A percentile compares a stretch with the other conserved stretches of the same genome.
phyloP scores from a whole-genome alignment of 2,797 vertebrate species.

The Hydrophis major region DNA sequence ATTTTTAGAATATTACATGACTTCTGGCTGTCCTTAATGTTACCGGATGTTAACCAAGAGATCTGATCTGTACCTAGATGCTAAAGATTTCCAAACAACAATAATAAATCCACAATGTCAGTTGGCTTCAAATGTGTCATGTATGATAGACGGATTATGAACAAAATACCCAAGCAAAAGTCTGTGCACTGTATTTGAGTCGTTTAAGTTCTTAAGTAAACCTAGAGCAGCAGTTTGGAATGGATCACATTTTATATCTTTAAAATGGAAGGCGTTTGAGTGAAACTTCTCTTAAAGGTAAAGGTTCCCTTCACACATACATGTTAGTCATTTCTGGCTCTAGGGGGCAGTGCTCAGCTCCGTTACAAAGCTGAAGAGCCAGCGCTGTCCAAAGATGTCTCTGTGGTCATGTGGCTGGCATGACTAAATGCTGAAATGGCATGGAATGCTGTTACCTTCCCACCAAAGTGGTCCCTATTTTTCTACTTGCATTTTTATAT shows the following conservation, averaged over 20 bases:
- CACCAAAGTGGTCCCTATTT: too few species aligned
- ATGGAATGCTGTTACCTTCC: too few species aligned
- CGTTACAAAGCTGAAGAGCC: too few species aligned
- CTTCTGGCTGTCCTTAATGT: not conserved
- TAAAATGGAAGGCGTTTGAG: not conserved
- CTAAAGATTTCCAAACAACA: not conserved
- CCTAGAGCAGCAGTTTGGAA: not conserved
- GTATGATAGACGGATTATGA: not conserved
- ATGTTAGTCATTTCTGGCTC: too few species aligned
- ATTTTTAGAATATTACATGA: not conserved
- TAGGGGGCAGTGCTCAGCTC: too few species aligned
- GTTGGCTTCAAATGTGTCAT: not conserved
- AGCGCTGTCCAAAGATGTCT: too few species aligned
- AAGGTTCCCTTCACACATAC: too few species aligned
- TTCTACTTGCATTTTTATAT: too few species aligned
- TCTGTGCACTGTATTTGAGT: not conserved
- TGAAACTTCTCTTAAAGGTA: not conserved
- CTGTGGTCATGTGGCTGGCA: too few species aligned
- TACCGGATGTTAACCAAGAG: not conserved
- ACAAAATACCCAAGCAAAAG: not conserved
- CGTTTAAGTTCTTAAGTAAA: not conserved
- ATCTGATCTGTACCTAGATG: not conserved
- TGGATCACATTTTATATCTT: not conserved
- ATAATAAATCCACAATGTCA: not conserved
- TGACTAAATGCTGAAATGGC: too few species aligned